A percentile compares a stretch with the other conserved stretches of the same genome.
Evolutionary conservation across 2,797 vertebrate species (phyloP).

Genomic region (Fringilla coelebs): DNA sequence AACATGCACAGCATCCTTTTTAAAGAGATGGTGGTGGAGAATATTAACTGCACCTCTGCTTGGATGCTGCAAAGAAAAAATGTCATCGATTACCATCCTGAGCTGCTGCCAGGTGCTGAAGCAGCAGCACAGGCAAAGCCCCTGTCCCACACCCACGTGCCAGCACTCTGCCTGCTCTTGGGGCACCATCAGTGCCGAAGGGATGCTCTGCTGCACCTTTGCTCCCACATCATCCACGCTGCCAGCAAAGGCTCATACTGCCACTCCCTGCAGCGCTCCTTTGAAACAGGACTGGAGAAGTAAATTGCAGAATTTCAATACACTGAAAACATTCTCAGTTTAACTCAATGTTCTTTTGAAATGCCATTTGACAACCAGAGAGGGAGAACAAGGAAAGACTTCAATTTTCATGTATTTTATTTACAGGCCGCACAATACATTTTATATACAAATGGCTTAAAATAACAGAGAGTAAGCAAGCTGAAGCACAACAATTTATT

Average conservation of each 20-base stretch:
- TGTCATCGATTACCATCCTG: fast-evolving
- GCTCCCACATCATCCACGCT: neutral
- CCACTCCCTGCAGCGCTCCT: fast-evolving
- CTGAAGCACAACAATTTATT: slow-evolving; percentile 58
- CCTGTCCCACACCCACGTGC: fast-evolving
- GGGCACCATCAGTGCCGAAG: fast-evolving
- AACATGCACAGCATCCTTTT: fast-evolving
- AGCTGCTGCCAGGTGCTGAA: neutral
- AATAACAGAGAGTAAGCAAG: slow-evolving; percentile 65
- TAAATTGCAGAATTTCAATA: neutral
- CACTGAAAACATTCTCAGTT: neutral
- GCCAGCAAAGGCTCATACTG: fast-evolving
- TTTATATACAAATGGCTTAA: slow-evolving; percentile 72
- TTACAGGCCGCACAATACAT: slow-evolving; percentile 66
- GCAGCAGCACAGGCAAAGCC: neutral
- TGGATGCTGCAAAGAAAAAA: fast-evolving
- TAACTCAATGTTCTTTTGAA: neutral
- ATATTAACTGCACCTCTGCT: neutral
- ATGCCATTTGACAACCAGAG: neutral
- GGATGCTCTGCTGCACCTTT: fast-evolving
- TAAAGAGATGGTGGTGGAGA: neutral
- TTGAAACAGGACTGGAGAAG: neutral
- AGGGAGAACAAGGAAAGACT: neutral
- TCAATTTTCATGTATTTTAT: slow-evolving; percentile 60
- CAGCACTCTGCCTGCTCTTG: fast-evolving